These are phyloP conservation scores for Oncorhynchus keta DNA, from an alignment of 2,113 vertebrate genomes.

Conservation along the genomic window DNA sequence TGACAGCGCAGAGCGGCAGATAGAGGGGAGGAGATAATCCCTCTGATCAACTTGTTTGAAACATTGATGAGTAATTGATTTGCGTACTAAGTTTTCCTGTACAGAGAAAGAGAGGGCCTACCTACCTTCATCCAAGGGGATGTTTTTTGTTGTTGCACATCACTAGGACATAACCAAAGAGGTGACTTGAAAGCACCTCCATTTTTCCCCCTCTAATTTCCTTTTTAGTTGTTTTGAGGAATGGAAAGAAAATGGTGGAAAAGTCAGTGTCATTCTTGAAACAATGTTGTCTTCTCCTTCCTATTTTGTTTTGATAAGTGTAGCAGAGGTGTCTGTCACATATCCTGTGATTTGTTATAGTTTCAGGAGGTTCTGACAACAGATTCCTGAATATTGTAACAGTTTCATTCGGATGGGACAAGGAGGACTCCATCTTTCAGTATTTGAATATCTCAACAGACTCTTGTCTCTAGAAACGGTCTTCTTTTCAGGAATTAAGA, in stretches of 20 bases:
- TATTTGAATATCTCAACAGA: slow-evolving; percentile 46
- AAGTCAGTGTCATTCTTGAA: slow-evolving; percentile 44
- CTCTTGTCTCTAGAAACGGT: slow-evolving; percentile 12
- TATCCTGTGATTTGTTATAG: slow-evolving; percentile 39
- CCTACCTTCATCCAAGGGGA: slow-evolving; percentile 22
- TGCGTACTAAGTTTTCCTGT: slow-evolving; percentile 30
- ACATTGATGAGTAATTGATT: slow-evolving; percentile 55
- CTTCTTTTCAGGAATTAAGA: slow-evolving; percentile 51
- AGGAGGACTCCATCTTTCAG: slow-evolving; percentile 33
- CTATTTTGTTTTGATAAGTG: slow-evolving; percentile 39
- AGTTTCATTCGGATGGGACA: slow-evolving; percentile 41
- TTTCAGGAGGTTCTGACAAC: slow-evolving; percentile 36
- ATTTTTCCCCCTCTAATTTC: slow-evolving; percentile 23
- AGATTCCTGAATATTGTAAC: slow-evolving; percentile 38
- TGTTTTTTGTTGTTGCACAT: slow-evolving; percentile 43
- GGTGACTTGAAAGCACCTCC: slow-evolving; percentile 61
- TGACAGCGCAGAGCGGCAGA: slow-evolving; percentile 12
- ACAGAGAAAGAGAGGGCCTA: slow-evolving; percentile 19
- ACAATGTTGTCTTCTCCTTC: slow-evolving; percentile 37
- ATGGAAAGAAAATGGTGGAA: slow-evolving; percentile 40
- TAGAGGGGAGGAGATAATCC: slow-evolving; percentile 25
- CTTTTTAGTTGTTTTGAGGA: slow-evolving; percentile 24
- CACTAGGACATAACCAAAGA: slow-evolving; percentile 64
- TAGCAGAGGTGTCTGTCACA: slow-evolving; percentile 49
- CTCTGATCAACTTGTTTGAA: slow-evolving; percentile 41